phyloP scores from a whole-genome alignment of 2,888 invertebrate genomes.

The Athalia rosae region DNA sequence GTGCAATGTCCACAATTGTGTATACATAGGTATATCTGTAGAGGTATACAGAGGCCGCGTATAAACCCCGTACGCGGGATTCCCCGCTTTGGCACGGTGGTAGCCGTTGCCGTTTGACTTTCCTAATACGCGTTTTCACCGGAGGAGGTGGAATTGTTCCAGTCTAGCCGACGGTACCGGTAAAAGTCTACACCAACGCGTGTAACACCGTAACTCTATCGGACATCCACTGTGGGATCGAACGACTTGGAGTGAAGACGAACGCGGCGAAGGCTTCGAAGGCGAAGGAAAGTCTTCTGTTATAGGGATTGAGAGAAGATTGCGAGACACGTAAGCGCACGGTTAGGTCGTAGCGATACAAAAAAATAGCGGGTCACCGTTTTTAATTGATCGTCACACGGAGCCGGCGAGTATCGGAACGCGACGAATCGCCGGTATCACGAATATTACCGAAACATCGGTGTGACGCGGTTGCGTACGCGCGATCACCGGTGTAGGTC shows the following conservation, averaged over 20 bases:
- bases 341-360: not conserved
- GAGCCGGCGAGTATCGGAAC: conserved; percentile 31
- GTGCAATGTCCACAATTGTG: no score
- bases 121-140: conserved; percentile 9
- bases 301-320: conserved; percentile 33
- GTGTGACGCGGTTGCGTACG: conserved; percentile 20
- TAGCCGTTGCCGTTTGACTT: conserved; percentile 53
- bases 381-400: conserved; percentile 41
- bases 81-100: conserved; percentile 61
- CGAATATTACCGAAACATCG: conserved; percentile 41
- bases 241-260: conserved; percentile 36
- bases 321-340: conserved; percentile 8
- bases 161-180: conserved; percentile 49
- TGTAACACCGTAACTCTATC: conserved; percentile 49
- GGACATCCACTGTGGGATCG: conserved; percentile 60
- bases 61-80: conserved; percentile 51
- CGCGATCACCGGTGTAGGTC: no score
- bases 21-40: no score
- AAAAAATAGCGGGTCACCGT: conserved; percentile 39
- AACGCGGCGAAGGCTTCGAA: no score
- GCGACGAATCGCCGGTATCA: conserved; percentile 38
- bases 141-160: conserved; percentile 23
- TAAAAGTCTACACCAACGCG: conserved; percentile 57
- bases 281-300: no score
- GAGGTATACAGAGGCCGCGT: no score